Conservation (phyloP, 2,113 vertebrate genomes). For the Panurus biarmicus region DNA sequence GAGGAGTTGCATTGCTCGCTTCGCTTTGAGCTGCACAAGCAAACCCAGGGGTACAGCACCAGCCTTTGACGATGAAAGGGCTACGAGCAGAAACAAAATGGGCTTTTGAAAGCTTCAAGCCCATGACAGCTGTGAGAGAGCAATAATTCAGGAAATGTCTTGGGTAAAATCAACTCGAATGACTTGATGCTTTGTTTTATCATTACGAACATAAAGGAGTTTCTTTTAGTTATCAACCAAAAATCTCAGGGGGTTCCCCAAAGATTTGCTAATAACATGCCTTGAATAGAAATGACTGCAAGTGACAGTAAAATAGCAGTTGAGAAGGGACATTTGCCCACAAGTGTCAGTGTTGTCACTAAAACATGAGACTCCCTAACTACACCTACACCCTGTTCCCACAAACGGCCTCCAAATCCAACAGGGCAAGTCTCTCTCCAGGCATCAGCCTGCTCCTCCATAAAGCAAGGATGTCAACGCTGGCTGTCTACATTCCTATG, state of each 20-base stretch:
- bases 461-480: rapidly evolving
- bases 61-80: slow-evolving; percentile 34
- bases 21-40: slow-evolving; percentile 51
- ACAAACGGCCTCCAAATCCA: not conserved
- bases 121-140: slow-evolving; percentile 57
- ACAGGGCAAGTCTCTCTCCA: not conserved
- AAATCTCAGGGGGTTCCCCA: slow-evolving; percentile 52
- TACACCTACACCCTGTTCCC: not conserved
- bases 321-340: not conserved
- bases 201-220: slow-evolving; percentile 68
- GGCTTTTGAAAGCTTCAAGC: slow-evolving; percentile 64
- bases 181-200: slow-evolving; percentile 65
- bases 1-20: not conserved
- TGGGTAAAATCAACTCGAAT: slow-evolving; percentile 60
- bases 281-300: slow-evolving; percentile 54
- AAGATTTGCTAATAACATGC: slow-evolving; percentile 43
- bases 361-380: not conserved
- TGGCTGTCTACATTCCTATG: not conserved
- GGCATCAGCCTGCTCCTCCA: not conserved
- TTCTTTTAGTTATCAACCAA: slow-evolving; percentile 67
- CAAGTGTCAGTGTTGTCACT: not conserved
- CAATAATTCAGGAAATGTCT: slow-evolving; percentile 64
- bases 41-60: slow-evolving; percentile 49
- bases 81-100: slow-evolving; percentile 54
- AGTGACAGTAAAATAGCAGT: not conserved